Evolutionary conservation across 2,888 invertebrate species (phyloP).

Genomic region (Scaptomyza tumidula): DNA sequence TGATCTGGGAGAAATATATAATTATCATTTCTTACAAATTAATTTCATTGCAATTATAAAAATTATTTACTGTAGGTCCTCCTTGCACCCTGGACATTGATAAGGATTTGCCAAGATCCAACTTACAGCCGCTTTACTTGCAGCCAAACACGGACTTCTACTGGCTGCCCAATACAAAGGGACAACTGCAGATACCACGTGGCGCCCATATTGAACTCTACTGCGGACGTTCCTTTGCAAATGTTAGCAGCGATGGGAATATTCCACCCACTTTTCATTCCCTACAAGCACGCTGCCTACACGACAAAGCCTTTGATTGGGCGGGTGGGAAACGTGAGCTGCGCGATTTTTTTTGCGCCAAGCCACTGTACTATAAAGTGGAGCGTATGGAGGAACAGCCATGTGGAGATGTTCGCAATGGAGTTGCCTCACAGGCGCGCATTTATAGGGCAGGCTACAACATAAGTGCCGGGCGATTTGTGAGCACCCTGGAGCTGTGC

Average conservation of each 20-base stretch:
- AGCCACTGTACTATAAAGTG: constrained; percentile 60
- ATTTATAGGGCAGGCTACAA: constrained; percentile 84
- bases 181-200: constrained; percentile 71
- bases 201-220: constrained; percentile 79
- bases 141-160: constrained; percentile 80
- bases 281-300: constrained; percentile 64
- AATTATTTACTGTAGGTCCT: constrained; percentile 11
- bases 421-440: constrained; percentile 24
- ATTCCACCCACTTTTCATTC: constrained; percentile 35
- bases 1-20: too few species aligned
- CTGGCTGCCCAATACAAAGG: constrained; percentile 74
- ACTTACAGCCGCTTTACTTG: constrained; percentile 87
- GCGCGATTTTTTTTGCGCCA: constrained; percentile 62
- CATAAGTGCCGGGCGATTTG: constrained; percentile 73
- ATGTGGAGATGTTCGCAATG: constrained; percentile 45
- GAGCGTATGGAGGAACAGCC: constrained; percentile 55
- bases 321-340: constrained; percentile 63
- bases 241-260: constrained; percentile 14
- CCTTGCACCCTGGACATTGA: constrained; percentile 73
- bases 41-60: not conserved
- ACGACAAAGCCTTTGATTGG: constrained; percentile 67
- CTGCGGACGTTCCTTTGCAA: constrained; percentile 69
- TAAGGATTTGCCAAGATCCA: constrained; percentile 84
- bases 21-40: not conserved
- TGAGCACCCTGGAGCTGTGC: constrained; percentile 84